These are phyloP conservation scores for Genyomyrus donnyi DNA, from an alignment of 2,113 vertebrate species.

Conservation along the genomic window DNA sequence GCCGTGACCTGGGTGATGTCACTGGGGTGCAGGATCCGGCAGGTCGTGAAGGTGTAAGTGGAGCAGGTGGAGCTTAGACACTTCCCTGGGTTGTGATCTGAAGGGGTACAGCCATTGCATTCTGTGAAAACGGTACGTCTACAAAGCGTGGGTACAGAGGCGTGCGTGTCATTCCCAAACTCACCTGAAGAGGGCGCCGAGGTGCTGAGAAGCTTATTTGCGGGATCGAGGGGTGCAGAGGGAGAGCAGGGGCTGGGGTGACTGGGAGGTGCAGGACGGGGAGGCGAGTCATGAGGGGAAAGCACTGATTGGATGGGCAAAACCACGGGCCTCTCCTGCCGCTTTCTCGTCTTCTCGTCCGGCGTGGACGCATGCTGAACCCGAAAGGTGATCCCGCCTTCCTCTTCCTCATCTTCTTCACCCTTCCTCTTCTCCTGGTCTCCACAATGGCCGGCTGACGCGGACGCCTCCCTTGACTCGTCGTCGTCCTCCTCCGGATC, in stretches of 20 bases:
- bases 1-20: constrained; percentile 87
- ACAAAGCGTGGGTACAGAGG: neutral
- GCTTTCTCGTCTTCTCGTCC: constrained; percentile 31
- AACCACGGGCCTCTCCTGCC: neutral
- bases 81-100: constrained; percentile 85
- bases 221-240: constrained; percentile 56
- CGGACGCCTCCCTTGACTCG: constrained; percentile 18
- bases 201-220: constrained; percentile 39
- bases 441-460: constrained; percentile 32
- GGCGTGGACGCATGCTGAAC: constrained; percentile 45
- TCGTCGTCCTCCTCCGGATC: constrained; percentile 90
- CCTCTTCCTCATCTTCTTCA: constrained; percentile 40
- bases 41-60: constrained; percentile 94
- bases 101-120: constrained; percentile 21
- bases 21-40: constrained; percentile 87
- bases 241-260: constrained; percentile 37
- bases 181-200: constrained; percentile 58
- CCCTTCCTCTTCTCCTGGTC: neutral
- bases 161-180: neutral
- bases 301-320: neutral
- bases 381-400: constrained; percentile 62
- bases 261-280: neutral
- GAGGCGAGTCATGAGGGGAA: neutral
- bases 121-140: neutral
- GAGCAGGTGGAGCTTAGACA: constrained; percentile 85